Percentiles rank a stretch among this genome's conserved stretches.
These are phyloP conservation scores for Solen grandis DNA, from an alignment of 1,140 invertebrate species.

Conservation along the genomic window DNA sequence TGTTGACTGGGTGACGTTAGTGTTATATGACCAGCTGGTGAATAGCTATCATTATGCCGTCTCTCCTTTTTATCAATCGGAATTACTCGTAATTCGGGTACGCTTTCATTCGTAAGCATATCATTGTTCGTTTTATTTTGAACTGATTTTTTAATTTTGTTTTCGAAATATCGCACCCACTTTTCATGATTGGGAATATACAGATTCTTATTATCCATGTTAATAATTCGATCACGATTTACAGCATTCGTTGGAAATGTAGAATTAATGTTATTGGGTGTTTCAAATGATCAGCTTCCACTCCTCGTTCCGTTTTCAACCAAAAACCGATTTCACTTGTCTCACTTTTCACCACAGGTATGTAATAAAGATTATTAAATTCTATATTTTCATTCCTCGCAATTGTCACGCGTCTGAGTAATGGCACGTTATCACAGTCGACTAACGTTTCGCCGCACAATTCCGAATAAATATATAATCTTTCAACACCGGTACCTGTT, in stretches of 20 bases:
- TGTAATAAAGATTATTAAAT: not conserved
- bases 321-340: constrained; percentile 5
- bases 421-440: not conserved
- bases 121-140: not conserved
- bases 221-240: not conserved
- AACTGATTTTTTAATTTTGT: not conserved
- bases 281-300: too few species aligned
- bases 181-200: not conserved
- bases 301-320: not conserved
- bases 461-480: not conserved
- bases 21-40: not conserved
- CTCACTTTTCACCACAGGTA: not conserved
- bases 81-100: not conserved
- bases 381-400: not conserved
- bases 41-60: not conserved
- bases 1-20: not conserved
- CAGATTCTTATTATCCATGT: too few species aligned
- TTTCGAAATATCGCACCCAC: too few species aligned
- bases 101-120: not conserved
- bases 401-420: not conserved
- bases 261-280: not conserved
- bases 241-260: not conserved
- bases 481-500: not conserved
- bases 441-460: not conserved
- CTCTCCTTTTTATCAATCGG: not conserved